Conservation (phyloP, 2,888 invertebrate species). For the Sisyra terminalis region DNA sequence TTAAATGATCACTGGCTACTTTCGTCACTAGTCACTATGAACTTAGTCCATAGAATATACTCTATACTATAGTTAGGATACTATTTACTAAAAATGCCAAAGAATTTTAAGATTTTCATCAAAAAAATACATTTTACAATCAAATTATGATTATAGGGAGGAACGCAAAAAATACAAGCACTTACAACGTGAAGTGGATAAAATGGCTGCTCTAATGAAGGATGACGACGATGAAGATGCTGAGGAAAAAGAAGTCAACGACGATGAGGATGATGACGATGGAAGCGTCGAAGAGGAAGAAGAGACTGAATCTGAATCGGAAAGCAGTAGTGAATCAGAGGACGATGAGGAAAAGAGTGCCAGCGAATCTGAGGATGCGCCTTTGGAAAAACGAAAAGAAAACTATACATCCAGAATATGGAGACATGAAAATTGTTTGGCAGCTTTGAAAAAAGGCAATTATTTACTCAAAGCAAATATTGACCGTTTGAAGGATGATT, state of each 20-base stretch:
- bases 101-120: too few relatives aligned
- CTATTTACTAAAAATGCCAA: too few relatives aligned
- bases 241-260: conserved; percentile 32
- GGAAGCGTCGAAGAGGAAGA: conserved; percentile 34
- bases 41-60: too few relatives aligned
- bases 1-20: too few relatives aligned
- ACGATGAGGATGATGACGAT: conserved; percentile 36
- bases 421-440: conserved; percentile 60
- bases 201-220: conserved; percentile 79
- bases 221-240: conserved; percentile 54
- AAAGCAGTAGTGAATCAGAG: conserved; percentile 46
- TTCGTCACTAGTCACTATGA: too few relatives aligned
- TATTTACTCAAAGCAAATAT: conserved; percentile 76
- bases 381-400: conserved; percentile 45
- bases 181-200: conserved; percentile 75
- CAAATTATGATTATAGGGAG: too few relatives aligned
- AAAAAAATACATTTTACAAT: too few relatives aligned
- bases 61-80: too few relatives aligned
- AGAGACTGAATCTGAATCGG: conserved; percentile 49
- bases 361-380: conserved; percentile 41
- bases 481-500: conserved; percentile 71
- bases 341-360: conserved; percentile 45
- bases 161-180: conserved; percentile 71
- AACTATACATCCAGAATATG: conserved; percentile 48
- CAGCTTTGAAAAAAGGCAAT: conserved; percentile 75